Evolutionary conservation across 2,888 invertebrate species (phyloP), one percentile per base, ranked within the genome.

Genomic region (Acanthosoma haemorrhoidale): DNA sequence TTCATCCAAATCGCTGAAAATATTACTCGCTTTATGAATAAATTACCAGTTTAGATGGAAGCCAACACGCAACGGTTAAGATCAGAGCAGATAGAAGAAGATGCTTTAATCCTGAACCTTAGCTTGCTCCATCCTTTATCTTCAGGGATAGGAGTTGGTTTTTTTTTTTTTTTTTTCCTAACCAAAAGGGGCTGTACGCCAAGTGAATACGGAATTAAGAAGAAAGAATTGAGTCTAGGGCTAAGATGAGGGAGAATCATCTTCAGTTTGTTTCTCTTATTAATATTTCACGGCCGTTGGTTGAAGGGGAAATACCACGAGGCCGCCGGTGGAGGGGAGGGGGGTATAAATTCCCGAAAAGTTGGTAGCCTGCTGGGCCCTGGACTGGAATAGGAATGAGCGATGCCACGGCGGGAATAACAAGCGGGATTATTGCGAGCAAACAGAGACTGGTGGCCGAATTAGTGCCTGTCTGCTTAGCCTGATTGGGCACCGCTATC

Each of bases 221-320:
- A 63, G 25, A 25, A 63, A 63, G 16, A 39, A 8, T 29, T 25
- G 63, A 63, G 13, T 38, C 63, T n/a, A 13, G 34, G 58, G n/a
- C 25, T 21, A 39, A 63, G 63, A 63, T 39, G 63, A 36, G 18
- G 25, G 39, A n/a, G 39, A 63, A 39, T 63, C 63, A 63, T 63
- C 63, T 63, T 39, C 63, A 39, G 63, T 63, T 63, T 63, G 63
- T 63, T 63, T 63, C 63, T 25, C 63, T 63, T 63, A 63, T 63
- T 63, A 63, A 63, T 63, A 63, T 63, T 63, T 63, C 18, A 25
- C 39, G n/a, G 39, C 39, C 63, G 4, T 38, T 39, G 34, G 36
- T 36, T 32, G 32, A 21, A 13, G 38, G 32, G 38, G 63, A 38
- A 38, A 21, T 63, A 16, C 60, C 18, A 34, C 13, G 41, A 13